Evolutionary conservation across 2,888 invertebrate genomes (phyloP).

Genomic region (Nomada ferruginata): DNA sequence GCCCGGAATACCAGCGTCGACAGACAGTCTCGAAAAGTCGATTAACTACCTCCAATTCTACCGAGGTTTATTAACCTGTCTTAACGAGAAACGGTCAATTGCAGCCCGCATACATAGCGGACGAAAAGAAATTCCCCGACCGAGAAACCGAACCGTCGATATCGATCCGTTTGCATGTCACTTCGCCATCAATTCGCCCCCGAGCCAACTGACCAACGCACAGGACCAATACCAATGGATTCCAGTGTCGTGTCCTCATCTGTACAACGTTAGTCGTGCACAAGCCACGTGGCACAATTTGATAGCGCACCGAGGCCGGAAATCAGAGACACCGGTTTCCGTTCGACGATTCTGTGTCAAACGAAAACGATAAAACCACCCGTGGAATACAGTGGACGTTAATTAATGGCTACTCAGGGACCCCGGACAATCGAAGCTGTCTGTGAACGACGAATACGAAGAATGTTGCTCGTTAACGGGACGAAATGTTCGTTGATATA

Average conservation of each 20-base stretch:
- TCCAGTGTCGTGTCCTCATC: constrained; percentile 13
- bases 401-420: constrained; percentile 23
- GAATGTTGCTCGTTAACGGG: constrained; percentile 22
- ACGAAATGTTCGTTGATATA: constrained; percentile 5
- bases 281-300: constrained; percentile 16
- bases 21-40: neutral
- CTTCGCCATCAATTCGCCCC: constrained; percentile 1
- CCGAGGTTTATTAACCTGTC: neutral
- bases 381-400: constrained; percentile 7
- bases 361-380: constrained; percentile 12
- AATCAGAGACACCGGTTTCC: neutral
- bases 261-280: constrained; percentile 19
- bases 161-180: constrained; percentile 16
- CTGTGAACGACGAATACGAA: neutral
- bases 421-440: neutral
- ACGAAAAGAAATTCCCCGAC: neutral
- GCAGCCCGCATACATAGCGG: neutral
- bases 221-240: constrained; percentile 26
- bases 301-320: neutral
- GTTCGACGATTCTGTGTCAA: constrained; percentile 15
- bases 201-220: constrained; percentile 28
- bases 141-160: constrained; percentile 7
- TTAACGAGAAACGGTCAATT: neutral
- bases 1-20: neutral
- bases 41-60: neutral